Evolutionary conservation across 2,888 invertebrate genomes (phyloP).

Genomic region (Polymixis lichenea): DNA sequence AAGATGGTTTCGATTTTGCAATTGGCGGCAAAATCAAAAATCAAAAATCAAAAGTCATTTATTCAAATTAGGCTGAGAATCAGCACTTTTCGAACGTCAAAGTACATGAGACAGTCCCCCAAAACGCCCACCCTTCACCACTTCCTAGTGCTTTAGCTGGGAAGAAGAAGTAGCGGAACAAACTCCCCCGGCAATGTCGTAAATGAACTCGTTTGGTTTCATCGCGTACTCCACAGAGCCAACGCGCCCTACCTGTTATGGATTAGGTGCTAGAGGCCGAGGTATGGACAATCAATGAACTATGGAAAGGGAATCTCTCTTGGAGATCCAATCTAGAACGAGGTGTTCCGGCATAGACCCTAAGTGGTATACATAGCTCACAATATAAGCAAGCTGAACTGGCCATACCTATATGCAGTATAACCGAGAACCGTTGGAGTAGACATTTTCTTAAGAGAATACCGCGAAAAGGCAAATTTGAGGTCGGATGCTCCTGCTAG

Average conservation of each 20-base stretch:
- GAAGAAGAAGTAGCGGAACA: too few relatives aligned
- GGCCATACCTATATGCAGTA: not conserved
- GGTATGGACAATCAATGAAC: too few relatives aligned
- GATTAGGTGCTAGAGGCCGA: not conserved
- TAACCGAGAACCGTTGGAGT: not conserved
- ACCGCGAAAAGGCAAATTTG: not conserved
- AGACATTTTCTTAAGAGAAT: not conserved
- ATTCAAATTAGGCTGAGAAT: too few relatives aligned
- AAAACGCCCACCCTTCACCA: too few relatives aligned
- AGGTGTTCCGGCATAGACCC: not conserved
- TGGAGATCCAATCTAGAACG: not conserved
- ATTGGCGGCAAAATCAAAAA: not conserved
- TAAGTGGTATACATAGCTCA: not conserved
- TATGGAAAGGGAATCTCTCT: not conserved
- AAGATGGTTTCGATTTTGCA: not conserved
- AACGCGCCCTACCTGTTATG: not conserved
- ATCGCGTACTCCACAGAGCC: not conserved
- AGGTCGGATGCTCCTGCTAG: not conserved
- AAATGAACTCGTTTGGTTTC: rapidly evolving
- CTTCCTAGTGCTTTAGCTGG: too few relatives aligned
- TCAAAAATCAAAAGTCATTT: too few relatives aligned
- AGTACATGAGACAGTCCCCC: too few relatives aligned
- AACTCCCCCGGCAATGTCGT: too few relatives aligned
- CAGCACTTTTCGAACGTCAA: too few relatives aligned
- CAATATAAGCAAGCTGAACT: not conserved